Conservation (phyloP, 2,888 invertebrate genomes). For the Furcula furcula region DNA sequence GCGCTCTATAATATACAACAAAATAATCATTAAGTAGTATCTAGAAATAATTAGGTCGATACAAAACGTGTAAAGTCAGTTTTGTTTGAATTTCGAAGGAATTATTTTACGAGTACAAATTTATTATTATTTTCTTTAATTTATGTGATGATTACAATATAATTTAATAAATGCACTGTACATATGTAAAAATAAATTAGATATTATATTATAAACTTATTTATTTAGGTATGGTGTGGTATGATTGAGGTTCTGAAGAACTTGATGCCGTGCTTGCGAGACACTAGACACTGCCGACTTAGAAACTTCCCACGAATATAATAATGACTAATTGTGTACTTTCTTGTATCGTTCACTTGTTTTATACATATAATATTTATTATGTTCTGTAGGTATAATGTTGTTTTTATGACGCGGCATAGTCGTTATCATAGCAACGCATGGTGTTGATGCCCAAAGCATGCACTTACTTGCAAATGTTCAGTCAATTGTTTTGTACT, state of each 20-base stretch:
- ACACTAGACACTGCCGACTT: conserved; percentile 45
- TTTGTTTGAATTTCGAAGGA: conserved; percentile 59
- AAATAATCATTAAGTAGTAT: conserved; percentile 75
- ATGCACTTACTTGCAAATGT: conserved; percentile 30
- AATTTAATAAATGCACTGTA: conserved; percentile 70
- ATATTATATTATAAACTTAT: conserved; percentile 74
- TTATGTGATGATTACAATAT: conserved; percentile 68
- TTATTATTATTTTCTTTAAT: conserved; percentile 60
- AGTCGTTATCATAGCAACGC: conserved; percentile 9
- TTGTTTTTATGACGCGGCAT: background rate
- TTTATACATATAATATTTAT: conserved; percentile 8
- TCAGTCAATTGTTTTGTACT: conserved; percentile 47
- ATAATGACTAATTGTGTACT: conserved; percentile 12
- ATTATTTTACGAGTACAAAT: conserved; percentile 77
- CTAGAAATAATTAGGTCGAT: conserved; percentile 65
- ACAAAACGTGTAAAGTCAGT: conserved; percentile 53
- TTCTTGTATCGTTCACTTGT: conserved; percentile 18
- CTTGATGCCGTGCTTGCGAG: conserved; percentile 52
- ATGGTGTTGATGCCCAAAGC: conserved; percentile 38
- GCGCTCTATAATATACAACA: conserved; percentile 61
- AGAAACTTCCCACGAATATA: conserved; percentile 28
- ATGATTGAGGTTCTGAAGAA: conserved; percentile 63
- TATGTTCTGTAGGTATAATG: background rate
- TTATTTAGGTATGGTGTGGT: conserved; percentile 72
- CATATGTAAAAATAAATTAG: conserved; percentile 78